Evolutionary conservation across 2,113 vertebrate species (phyloP), one percentile per base, ranked within the genome.

Genomic region (Chionodraco myersi): DNA sequence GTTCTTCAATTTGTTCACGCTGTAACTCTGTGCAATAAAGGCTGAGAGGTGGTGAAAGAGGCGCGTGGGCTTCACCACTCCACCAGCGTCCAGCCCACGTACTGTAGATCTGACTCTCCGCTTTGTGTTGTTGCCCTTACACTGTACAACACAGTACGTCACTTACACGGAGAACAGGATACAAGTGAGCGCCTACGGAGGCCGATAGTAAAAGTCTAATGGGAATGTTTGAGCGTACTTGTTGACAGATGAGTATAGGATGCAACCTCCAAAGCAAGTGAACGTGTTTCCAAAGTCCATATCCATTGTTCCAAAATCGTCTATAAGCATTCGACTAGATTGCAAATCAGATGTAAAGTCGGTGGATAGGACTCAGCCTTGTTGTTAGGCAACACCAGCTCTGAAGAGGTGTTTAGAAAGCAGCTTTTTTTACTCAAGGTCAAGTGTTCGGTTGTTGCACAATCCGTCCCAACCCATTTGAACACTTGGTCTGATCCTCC

Each of bases 51-150:
- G 62, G n/a, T 11, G 52, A 64, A 75, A 60, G 77, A 79, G 63
- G 80, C 6, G 64, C 11, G 79, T 85, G 82, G 82, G 85, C 81
- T 78, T 26, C 58, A 13, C 36, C 79, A 67, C 84, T 89, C 76
- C 48, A 62, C 44, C 4, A 52, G 45, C 75, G 36, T 68, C 67
- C 11, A 52, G 71, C 78, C 81, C 53, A 76, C 48, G 12, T 75
- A 48, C 57, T 53, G 64, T 54, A 10, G 63, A 64, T 79, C 26
- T 59, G 74, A 72, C 51, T 77, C 51, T 58, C 9, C 36, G 53
- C 62, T 66, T 61, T 53, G 18, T 11, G 36, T 59, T 74, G 65
- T 77, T 41, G 74, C 52, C 82, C 82, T 85, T 23, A 58, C 6
- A 30, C 26, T 14, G 7, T 6, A 16, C 61, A 11, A 13, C 2